These are phyloP conservation scores for Tetropium fuscum DNA, from an alignment of 2,888 invertebrate genomes.

Conservation along the genomic window DNA sequence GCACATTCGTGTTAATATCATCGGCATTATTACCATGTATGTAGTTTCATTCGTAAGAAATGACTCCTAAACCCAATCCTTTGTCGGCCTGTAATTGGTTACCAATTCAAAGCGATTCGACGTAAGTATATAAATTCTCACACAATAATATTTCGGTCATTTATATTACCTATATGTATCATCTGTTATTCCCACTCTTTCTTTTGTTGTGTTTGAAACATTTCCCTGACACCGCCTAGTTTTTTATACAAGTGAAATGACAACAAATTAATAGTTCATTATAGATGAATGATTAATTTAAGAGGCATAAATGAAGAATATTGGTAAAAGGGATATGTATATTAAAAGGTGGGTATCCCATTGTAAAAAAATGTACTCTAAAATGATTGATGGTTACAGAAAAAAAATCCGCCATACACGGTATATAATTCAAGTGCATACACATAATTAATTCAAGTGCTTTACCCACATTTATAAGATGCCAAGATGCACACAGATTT, in stretches of 20 bases:
- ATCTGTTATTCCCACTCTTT: constrained; percentile 17
- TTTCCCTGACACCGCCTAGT: constrained; percentile 7
- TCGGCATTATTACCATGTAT: constrained; percentile 44
- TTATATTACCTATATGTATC: constrained; percentile 13
- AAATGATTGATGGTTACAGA: too few relatives aligned
- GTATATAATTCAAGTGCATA: too few relatives aligned
- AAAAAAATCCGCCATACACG: too few relatives aligned
- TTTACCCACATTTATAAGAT: too few relatives aligned
- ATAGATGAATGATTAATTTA: constrained; percentile 3
- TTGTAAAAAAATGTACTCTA: too few relatives aligned
- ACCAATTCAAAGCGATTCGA: constrained; percentile 36
- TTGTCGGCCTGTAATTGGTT: constrained; percentile 55
- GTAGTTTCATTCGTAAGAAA: constrained; percentile 43
- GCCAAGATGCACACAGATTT: too few relatives aligned
- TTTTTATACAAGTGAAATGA: constrained; percentile 15
- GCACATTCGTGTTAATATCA: constrained; percentile 54
- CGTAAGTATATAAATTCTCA: constrained; percentile 19
- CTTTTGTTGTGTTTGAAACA: constrained; percentile 13
- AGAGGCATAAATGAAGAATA: background rate
- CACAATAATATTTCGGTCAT: constrained; percentile 22
- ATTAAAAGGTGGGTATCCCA: too few relatives aligned
- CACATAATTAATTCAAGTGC: too few relatives aligned
- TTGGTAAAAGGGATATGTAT: too few relatives aligned
- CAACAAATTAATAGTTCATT: constrained; percentile 19
- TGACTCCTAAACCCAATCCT: constrained; percentile 49